Base-by-base conservation (phyloP, 2,797 vertebrate genomes). In the Coendou prehensilis region DNA sequence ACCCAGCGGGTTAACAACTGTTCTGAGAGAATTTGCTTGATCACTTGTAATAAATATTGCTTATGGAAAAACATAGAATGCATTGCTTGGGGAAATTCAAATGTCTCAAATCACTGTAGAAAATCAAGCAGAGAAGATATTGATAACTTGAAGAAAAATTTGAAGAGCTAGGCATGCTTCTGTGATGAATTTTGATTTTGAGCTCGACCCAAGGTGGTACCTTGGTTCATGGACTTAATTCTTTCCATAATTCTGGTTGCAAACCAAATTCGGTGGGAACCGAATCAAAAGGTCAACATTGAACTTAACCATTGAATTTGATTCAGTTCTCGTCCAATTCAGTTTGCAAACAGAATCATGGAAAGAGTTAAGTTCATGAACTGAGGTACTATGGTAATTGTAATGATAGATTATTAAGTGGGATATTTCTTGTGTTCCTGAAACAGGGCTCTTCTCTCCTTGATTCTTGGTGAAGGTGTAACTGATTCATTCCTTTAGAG, bases 41-140 rank as follows among this genome's bases (percentile, higher is more conserved):
- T 84, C 13, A 59, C 69, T 89, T 87, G 73, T 41, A 89, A 76
- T 81, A 87, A 86, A 64, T 91, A 41, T n/a, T 76, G 13, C 45
- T 91, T 75, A 28, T 67, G 81, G 59, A 89, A 75, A 93, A 89
- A 76, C 13, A 52, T 23, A 76, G 88, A 79, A 17, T 76, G 47
- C 18, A 28, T 71, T 91, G 80, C 33, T 93, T 10, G 47, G 84
- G 78, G 78, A 85, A 78, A 61, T 54, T 83, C 26, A 87, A 37
- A 78, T 28, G 2, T 89, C 54, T 95, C 41, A 54, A 41, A 54
- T 87, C 54, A 64, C 30, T 83, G 41, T 86, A 71, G 50, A 69
- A 94, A 89, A 71, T 28, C 10, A 63, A 64, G 57, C 30, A 47
- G 69, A 94, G 64, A 76, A 86, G 52, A 84, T 75, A 71, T 33